Conservation (phyloP, 2,888 invertebrate genomes). For the Meandrusa payeni region DNA sequence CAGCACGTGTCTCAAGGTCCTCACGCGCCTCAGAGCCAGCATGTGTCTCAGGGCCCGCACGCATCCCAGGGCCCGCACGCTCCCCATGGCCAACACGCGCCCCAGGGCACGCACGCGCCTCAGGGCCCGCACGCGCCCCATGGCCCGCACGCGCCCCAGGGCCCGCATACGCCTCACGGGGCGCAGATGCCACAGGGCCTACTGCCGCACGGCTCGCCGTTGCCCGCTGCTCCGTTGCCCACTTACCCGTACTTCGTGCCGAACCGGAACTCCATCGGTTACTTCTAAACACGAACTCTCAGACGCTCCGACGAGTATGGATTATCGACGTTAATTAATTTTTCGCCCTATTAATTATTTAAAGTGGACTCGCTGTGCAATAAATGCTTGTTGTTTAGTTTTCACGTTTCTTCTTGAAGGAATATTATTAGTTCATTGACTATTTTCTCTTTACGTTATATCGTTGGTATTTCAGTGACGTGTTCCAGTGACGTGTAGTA, state of each 20-base stretch:
- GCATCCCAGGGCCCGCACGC: slow-evolving; percentile 69
- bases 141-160: slow-evolving; percentile 36
- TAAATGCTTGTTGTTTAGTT: slow-evolving; percentile 77
- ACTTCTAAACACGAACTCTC: slow-evolving; percentile 49
- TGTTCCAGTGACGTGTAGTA: slow-evolving; percentile 42
- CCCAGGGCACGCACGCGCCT: slow-evolving; percentile 43
- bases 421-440: slow-evolving; percentile 43
- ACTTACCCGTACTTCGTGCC: slow-evolving; percentile 71
- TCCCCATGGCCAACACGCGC: slow-evolving; percentile 63
- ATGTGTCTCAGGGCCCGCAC: slow-evolving; percentile 59
- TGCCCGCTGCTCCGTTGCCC: slow-evolving; percentile 62
- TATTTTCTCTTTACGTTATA: slow-evolving; percentile 44
- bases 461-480: slow-evolving; percentile 52
- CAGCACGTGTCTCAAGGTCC: slow-evolving; percentile 30
- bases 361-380: slow-evolving; percentile 76
- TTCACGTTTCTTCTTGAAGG: slow-evolving; percentile 58
- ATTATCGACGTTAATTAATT: slow-evolving; percentile 61
- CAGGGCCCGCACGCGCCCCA: slow-evolving; percentile 47
- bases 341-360: slow-evolving; percentile 58
- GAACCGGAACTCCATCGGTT: slow-evolving; percentile 68
- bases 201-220: slow-evolving; percentile 34
- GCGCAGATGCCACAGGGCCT: slow-evolving; percentile 32
- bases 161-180: slow-evolving; percentile 31
- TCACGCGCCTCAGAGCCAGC: slow-evolving; percentile 53
- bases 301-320: slow-evolving; percentile 38